phyloP scores from a whole-genome alignment of 64 coral and sea anemone species.

The Porites australiensis region DNA sequence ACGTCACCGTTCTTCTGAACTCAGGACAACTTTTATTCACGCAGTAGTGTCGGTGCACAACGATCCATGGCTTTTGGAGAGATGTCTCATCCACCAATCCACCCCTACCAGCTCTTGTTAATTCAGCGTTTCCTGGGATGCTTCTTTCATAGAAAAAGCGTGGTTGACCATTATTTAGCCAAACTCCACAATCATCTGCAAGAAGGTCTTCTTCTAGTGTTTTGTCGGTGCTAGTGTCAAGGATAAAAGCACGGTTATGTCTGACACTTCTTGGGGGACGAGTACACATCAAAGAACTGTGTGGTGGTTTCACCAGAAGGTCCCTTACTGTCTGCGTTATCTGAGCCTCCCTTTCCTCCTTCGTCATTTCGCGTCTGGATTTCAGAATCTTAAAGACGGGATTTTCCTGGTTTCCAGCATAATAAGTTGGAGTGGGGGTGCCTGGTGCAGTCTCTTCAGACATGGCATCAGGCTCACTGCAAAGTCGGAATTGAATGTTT shows the following conservation, averaged over 20 bases:
- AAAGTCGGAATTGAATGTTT: constrained; percentile 25
- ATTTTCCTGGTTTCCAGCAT: background rate
- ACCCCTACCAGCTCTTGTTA: constrained; percentile 40
- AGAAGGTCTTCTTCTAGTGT: constrained; percentile 36
- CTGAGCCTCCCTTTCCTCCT: constrained; percentile 11
- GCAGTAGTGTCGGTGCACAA: background rate
- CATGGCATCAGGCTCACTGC: constrained; percentile 17
- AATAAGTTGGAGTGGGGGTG: background rate
- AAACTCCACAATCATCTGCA: constrained; percentile 43
- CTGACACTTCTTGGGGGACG: constrained; percentile 27
- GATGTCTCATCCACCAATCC: background rate
- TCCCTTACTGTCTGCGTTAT: background rate
- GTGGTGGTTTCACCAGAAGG: constrained; percentile 19
- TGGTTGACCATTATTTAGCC: constrained; percentile 50
- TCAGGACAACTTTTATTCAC: constrained; percentile 5
- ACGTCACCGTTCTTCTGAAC: background rate
- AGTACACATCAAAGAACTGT: constrained; percentile 20
- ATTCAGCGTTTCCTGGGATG: constrained; percentile 4
- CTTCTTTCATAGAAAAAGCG: constrained; percentile 47
- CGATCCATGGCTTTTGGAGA: background rate
- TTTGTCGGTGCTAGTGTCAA: constrained; percentile 27
- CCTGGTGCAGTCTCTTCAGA: background rate
- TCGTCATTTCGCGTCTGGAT: constrained; percentile 29
- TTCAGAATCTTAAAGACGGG: constrained; percentile 10
- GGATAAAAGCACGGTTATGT: constrained; percentile 40